Percentiles rank a stretch among this genome's conserved stretches.
These are phyloP conservation scores for Drosophila pachea DNA, from an alignment of 1,140 invertebrate genomes.

Conservation along the genomic window DNA sequence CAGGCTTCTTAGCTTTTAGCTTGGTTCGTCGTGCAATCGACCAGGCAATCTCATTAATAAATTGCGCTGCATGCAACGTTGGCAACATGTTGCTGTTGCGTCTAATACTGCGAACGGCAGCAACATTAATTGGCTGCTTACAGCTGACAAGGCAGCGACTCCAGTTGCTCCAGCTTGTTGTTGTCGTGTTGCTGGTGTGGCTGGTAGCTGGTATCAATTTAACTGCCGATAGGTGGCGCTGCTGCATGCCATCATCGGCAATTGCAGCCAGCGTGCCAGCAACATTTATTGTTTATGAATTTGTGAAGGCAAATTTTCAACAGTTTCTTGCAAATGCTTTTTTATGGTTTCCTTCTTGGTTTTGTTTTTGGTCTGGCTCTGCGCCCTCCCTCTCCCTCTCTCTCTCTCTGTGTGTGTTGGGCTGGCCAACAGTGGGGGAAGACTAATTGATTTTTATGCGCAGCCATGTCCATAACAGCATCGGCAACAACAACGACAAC, in stretches of 20 bases:
- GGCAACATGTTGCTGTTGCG: constrained; percentile 55
- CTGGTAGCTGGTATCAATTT: constrained; percentile 46
- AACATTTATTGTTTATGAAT: constrained; percentile 67
- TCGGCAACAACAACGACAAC: constrained; percentile 26
- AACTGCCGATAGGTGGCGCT: constrained; percentile 71
- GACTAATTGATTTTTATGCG: constrained; percentile 75
- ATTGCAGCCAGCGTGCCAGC: constrained; percentile 25
- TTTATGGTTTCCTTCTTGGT: background rate
- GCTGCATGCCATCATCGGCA: constrained; percentile 63
- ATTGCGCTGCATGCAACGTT: constrained; percentile 71
- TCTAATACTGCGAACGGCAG: constrained; percentile 43
- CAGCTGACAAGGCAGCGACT: constrained; percentile 60
- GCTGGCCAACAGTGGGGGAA: background rate
- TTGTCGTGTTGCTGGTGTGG: constrained; percentile 35
- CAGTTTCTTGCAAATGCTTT: background rate
- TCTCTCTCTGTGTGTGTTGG: too few species aligned
- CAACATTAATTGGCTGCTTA: constrained; percentile 75
- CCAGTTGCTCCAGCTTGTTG: constrained; percentile 15
- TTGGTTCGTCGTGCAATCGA: constrained; percentile 77
- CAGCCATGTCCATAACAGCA: constrained; percentile 32
- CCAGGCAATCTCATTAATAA: constrained; percentile 78
- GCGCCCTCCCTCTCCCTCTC: too few species aligned
- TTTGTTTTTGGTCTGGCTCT: constrained; percentile 4
- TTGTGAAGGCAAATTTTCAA: constrained; percentile 26
- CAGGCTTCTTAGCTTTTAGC: too few species aligned